Evolutionary conservation across 1,140 invertebrate species (phyloP), one percentile per base, ranked within the genome.

Genomic region (Contarinia nasturtii): DNA sequence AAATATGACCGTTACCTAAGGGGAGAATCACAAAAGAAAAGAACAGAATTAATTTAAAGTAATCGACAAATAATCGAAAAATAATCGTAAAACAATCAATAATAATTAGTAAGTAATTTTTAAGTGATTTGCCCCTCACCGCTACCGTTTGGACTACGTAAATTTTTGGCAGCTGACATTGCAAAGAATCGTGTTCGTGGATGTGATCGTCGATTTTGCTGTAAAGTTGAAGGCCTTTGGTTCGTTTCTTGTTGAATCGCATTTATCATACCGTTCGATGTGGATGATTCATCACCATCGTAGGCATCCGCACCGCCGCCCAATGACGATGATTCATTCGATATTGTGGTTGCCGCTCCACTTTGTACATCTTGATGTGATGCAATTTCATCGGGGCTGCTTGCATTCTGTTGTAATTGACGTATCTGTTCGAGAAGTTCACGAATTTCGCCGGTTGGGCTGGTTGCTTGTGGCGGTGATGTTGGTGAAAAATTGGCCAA

Each of bases 401-500:
- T 43, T 20, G n/a, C 41, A 27, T 27, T 27, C 20, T 43, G n/a
- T 49, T 76, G 75, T 46, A 79, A 59, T 55, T 77, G 73, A 45
- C 77, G 75, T 52, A 79, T 79, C 64, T 80, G 78, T 51, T 77
- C 74, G 55, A 80, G 60, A 36, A 79, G 60, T 52, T 79, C 75
- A 17, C 70, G 68, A 54, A 79, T 71, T 61, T 79, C 77, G 50
- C 74, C 74, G 12, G 81, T 84, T 2, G 81, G 81, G 55, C 79
- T 82, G 8, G 80, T 84, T 10, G 81, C 80, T 54, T 78, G 72
- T 0, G 81, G 81, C 1, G 81, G 81, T 1, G 82, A 86, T 52
- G 77, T 76, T 17, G 75, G 75, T 33, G 75, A 68, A 2, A 71
- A 57, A 50, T 71, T 73, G 4, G 73, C 74, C 51, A 79, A 57